These are phyloP conservation scores for Lepidocyrtinus sp. DNA, from an alignment of 2,888 invertebrate species.

Conservation along the genomic window DNA sequence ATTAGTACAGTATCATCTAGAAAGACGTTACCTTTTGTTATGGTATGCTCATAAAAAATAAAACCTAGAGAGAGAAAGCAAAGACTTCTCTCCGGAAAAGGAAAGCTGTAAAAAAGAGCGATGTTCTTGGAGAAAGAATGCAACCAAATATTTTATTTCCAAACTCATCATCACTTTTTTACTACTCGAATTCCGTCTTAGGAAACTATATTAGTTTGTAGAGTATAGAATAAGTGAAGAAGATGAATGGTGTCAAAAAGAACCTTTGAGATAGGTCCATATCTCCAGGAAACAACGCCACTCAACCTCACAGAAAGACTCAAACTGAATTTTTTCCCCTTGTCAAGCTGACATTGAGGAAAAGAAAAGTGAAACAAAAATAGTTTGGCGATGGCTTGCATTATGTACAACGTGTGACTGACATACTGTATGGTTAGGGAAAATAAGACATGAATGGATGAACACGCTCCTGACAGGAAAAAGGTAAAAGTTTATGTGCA, in stretches of 20 bases:
- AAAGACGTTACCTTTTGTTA: no score
- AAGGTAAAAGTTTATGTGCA: not conserved
- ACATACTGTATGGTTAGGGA: not conserved
- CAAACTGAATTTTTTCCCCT: not conserved
- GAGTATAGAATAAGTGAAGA: constrained; percentile 28
- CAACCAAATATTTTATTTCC: not conserved
- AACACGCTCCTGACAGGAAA: not conserved
- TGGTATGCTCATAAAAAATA: no score
- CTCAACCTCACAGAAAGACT: constrained; percentile 27
- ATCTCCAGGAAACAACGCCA: constrained; percentile 49
- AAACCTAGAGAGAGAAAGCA: not conserved
- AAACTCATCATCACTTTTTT: not conserved
- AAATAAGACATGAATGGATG: constrained; percentile 47
- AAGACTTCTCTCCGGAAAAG: not conserved
- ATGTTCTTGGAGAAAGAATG: no score
- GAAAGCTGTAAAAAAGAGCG: not conserved
- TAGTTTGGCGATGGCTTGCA: not conserved
- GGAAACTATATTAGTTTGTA: no score
- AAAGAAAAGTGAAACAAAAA: not conserved
- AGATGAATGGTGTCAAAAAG: constrained; percentile 56
- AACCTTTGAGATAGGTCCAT: constrained; percentile 12
- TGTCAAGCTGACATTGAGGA: no score
- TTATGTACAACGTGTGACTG: not conserved
- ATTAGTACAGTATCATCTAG: no score
- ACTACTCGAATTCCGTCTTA: no score